Percentiles rank a stretch among this genome's conserved stretches.
phyloP scores from a whole-genome alignment of 1,140 invertebrate species.

The Zaprionus kolodkinae region DNA sequence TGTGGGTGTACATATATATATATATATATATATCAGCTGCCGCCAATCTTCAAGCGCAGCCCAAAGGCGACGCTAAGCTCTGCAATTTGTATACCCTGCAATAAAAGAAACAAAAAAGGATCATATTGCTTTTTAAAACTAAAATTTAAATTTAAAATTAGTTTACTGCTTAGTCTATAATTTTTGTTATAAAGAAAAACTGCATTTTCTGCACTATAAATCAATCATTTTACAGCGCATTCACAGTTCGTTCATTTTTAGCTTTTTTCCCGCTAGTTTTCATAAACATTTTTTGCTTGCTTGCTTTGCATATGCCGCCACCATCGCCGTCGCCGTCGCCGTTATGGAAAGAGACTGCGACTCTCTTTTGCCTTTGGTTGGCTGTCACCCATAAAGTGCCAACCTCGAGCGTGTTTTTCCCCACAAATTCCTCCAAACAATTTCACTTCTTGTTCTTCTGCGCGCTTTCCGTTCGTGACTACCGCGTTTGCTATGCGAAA shows the following conservation, averaged over 20 bases:
- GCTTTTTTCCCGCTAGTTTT: conserved; percentile 37
- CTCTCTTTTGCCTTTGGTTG: conserved; percentile 17
- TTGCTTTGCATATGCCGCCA: conserved; percentile 51
- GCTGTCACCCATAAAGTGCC: conserved; percentile 66
- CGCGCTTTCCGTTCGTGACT: conserved; percentile 51
- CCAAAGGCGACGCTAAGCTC: conserved; percentile 34
- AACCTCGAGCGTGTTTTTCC: conserved; percentile 23
- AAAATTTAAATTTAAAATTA: not conserved
- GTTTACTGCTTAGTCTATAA: no score
- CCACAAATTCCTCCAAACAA: conserved; percentile 12
- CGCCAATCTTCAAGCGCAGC: conserved; percentile 61
- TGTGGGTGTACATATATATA: not conserved
- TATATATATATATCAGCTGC: conserved; percentile 46
- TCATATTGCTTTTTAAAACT: not conserved
- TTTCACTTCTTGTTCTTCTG: conserved; percentile 45
- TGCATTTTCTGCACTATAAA: not conserved
- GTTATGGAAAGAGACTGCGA: conserved; percentile 1
- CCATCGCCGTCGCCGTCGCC: conserved; percentile 33
- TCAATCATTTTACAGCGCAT: conserved; percentile 33
- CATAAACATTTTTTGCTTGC: conserved; percentile 67
- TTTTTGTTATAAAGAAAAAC: not conserved
- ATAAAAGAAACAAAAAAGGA: not conserved
- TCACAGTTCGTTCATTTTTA: not conserved
- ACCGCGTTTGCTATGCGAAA: conserved; percentile 59
- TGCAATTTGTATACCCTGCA: conserved; percentile 53